phyloP scores from a whole-genome alignment of 1,140 invertebrate genomes.

The Dryas iulia region DNA sequence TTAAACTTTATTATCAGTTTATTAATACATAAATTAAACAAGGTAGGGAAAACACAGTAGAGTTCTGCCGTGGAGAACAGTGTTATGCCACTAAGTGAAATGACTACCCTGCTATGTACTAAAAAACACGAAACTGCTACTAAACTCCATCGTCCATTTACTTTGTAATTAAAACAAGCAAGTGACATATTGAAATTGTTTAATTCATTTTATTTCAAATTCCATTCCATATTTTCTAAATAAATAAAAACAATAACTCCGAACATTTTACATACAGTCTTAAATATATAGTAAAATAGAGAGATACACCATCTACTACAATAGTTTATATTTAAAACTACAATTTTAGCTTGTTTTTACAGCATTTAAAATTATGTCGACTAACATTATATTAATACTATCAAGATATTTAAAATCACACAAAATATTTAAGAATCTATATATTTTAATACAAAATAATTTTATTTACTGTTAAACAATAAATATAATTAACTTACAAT shows the following conservation, averaged over 20 bases:
- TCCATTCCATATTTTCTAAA: conserved; percentile 33
- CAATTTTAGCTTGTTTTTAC: conserved; percentile 22
- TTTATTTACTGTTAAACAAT: conserved; percentile 48
- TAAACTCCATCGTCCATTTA: no score
- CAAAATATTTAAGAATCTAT: conserved; percentile 13
- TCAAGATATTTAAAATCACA: background rate
- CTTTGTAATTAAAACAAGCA: conserved; percentile 33
- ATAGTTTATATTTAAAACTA: conserved; percentile 28
- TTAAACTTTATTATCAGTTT: no score
- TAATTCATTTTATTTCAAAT: conserved; percentile 38
- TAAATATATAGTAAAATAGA: conserved; percentile 37
- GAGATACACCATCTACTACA: conserved; percentile 34
- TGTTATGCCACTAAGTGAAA: no score
- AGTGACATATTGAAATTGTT: conserved; percentile 39
- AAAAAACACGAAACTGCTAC: no score
- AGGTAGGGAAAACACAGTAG: no score
- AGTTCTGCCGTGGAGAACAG: no score
- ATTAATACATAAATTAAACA: no score
- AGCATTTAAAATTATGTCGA: conserved; percentile 26
- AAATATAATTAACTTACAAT: conserved; percentile 41
- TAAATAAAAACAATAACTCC: conserved; percentile 40
- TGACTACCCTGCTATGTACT: no score
- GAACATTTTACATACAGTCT: conserved; percentile 41
- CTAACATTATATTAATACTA: conserved; percentile 1
- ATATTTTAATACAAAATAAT: background rate